Percentiles rank a stretch among this genome's conserved stretches.
Conservation (phyloP, 2,797 vertebrate species). For the Sebastiscus albofasciatus region DNA sequence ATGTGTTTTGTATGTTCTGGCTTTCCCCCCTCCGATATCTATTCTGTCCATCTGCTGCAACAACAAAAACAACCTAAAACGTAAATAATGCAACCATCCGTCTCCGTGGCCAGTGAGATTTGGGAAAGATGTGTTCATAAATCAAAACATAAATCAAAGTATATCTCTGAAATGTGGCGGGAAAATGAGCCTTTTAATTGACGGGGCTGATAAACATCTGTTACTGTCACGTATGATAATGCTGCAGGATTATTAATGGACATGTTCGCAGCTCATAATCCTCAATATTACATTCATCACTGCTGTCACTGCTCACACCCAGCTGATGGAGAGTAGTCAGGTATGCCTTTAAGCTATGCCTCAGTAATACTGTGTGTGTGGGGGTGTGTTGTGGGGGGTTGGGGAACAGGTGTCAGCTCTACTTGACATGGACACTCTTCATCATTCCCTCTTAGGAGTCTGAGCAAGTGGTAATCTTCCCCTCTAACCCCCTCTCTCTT, state of each 20-base stretch:
- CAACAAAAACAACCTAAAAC: neutral
- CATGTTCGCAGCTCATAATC: neutral
- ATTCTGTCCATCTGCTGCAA: neutral
- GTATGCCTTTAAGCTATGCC: neutral
- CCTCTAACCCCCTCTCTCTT: slow-evolving; percentile 6
- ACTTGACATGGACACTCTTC: slow-evolving; percentile 44
- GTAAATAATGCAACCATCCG: neutral
- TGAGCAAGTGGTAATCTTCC: slow-evolving; percentile 16
- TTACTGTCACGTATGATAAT: neutral
- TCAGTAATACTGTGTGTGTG: neutral
- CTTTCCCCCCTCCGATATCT: neutral
- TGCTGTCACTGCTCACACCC: neutral
- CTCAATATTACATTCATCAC: neutral
- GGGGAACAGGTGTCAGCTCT: slow-evolving; percentile 34
- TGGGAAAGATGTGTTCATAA: neutral
- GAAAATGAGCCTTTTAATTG: neutral
- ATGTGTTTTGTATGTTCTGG: neutral
- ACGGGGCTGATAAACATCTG: neutral
- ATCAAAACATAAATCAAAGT: too few relatives aligned
- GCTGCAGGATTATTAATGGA: slow-evolving; percentile 16
- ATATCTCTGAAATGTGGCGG: too few relatives aligned
- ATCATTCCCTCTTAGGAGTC: slow-evolving; percentile 49
- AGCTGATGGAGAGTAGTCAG: slow-evolving; percentile 27
- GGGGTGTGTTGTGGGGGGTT: neutral
- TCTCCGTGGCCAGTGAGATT: neutral